Conservation (phyloP, 1,140 invertebrate genomes). For the Zaprionus davidi region DNA sequence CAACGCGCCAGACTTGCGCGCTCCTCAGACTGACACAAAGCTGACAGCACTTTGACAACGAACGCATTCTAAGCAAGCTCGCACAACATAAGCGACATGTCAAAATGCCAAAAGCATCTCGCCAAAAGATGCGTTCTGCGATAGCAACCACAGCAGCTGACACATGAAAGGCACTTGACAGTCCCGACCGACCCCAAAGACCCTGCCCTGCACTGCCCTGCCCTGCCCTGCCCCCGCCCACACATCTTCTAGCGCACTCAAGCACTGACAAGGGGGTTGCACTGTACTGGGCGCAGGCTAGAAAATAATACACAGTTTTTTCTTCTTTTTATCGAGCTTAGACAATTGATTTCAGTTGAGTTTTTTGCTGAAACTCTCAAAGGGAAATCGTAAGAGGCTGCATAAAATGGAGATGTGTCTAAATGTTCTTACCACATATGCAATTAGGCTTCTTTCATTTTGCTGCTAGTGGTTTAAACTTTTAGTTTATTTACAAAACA, state of each 20-base stretch:
- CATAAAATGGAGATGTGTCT: background rate
- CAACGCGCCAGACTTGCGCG: conserved; percentile 23
- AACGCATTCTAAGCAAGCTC: conserved; percentile 77
- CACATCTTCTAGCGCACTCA: background rate
- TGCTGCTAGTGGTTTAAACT: too few relatives aligned
- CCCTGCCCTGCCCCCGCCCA: background rate
- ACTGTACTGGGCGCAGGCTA: background rate
- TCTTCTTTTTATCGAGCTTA: background rate
- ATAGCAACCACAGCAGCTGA: conserved; percentile 51
- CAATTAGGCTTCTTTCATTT: background rate
- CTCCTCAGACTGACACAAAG: conserved; percentile 64
- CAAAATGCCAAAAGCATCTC: conserved; percentile 73
- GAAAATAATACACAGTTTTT: background rate
- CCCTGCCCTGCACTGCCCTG: background rate
- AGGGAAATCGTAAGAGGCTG: background rate
- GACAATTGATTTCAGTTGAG: background rate
- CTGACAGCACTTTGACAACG: conserved; percentile 77
- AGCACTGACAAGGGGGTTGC: background rate
- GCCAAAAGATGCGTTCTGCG: conserved; percentile 72
- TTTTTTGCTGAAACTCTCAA: background rate
- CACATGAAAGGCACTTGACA: conserved; percentile 50
- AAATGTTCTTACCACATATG: background rate
- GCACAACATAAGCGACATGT: conserved; percentile 79
- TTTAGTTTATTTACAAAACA: too few relatives aligned
- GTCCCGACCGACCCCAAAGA: conserved; percentile 11